Percentiles rank a stretch among this genome's conserved stretches.
Conservation (phyloP, 2,888 invertebrate genomes). For the Glyphotaelius pellucidus region DNA sequence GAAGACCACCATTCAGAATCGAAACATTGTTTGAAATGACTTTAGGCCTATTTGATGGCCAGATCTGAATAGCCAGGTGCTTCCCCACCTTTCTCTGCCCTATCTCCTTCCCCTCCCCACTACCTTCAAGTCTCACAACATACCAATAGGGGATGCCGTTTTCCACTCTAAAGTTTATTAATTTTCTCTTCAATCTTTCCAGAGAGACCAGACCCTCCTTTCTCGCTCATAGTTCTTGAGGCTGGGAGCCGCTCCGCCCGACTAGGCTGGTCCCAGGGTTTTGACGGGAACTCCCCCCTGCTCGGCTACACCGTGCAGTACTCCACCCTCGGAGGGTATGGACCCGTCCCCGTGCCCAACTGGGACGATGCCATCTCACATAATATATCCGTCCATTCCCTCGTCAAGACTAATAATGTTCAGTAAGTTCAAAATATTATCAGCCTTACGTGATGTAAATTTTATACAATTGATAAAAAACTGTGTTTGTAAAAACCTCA, state of each 20-base stretch:
- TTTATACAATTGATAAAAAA: too few relatives aligned
- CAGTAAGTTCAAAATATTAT: conserved; percentile 30
- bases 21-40: too few relatives aligned
- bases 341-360: conserved; percentile 51
- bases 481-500: too few relatives aligned
- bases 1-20: too few relatives aligned
- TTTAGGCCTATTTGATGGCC: too few relatives aligned
- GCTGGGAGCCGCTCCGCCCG: conserved; percentile 81
- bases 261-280: conserved; percentile 85
- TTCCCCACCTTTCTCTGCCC: too few relatives aligned
- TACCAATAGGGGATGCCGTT: too few relatives aligned
- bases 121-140: too few relatives aligned
- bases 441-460: background rate
- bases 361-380: conserved; percentile 77
- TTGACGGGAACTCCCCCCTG: conserved; percentile 88
- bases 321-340: conserved; percentile 73
- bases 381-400: conserved; percentile 78
- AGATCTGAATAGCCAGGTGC: too few relatives aligned
- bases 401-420: conserved; percentile 68
- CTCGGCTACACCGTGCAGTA: conserved; percentile 86
- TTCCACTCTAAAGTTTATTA: background rate
- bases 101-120: too few relatives aligned
- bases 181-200: conserved; percentile 64
- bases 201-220: conserved; percentile 87
- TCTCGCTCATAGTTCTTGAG: conserved; percentile 82